These are phyloP conservation scores for Rhynchopsitta pachyrhyncha DNA, from an alignment of 2,113 vertebrate species.

Conservation along the genomic window DNA sequence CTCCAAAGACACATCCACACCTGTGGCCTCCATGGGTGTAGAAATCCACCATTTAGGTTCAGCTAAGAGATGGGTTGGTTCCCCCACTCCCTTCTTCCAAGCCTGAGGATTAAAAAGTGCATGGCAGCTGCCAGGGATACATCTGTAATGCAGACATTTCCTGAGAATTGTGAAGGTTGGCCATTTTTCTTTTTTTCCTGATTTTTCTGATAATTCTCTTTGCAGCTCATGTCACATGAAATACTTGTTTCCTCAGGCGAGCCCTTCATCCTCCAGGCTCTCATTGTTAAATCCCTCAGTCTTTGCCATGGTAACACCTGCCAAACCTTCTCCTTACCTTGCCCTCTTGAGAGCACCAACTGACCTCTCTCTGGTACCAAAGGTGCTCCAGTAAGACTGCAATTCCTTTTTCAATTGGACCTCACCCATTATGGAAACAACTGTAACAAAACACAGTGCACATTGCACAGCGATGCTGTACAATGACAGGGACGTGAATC, in stretches of 20 bases:
- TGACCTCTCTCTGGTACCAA: not conserved
- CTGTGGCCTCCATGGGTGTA: not conserved
- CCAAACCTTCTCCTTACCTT: not conserved
- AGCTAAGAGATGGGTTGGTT: not conserved
- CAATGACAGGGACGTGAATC: constrained; percentile 11
- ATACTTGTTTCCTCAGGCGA: not conserved
- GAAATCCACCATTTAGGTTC: not conserved
- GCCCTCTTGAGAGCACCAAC: not conserved
- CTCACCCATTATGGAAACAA: not conserved
- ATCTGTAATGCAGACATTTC: not conserved
- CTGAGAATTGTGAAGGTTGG: not conserved
- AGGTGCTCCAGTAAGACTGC: not conserved
- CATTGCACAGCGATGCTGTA: not conserved
- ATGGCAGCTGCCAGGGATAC: not conserved
- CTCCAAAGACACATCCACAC: not conserved
- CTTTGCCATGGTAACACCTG: not conserved
- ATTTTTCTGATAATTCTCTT: not conserved
- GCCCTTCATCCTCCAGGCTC: not conserved
- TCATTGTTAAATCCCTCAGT: not conserved
- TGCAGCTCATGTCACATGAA: not conserved
- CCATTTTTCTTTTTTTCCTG: not conserved
- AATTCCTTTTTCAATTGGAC: not conserved
- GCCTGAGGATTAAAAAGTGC: not conserved
- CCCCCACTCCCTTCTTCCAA: not conserved
- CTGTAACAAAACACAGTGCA: not conserved